A percentile compares a stretch with the other conserved stretches of the same genome.
Conservation (phyloP, 2,888 invertebrate species). For the Cotesia congregata region DNA sequence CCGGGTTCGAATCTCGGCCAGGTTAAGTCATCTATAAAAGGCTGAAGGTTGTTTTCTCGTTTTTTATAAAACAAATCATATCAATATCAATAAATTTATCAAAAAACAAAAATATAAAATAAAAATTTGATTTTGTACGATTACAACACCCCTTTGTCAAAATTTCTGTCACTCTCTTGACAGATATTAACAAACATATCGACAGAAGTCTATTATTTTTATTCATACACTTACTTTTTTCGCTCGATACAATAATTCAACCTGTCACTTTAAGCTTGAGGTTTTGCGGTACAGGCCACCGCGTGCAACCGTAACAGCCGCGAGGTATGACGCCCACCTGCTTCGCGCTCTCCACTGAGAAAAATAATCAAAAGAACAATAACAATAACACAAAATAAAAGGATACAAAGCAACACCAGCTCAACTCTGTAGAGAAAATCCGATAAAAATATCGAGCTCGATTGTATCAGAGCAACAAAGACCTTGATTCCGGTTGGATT, state of each 20-base stretch:
- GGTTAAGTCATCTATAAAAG: too few relatives aligned
- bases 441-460: neutral
- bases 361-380: neutral
- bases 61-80: too few relatives aligned
- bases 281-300: constrained; percentile 45
- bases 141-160: too few relatives aligned
- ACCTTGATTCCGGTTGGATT: neutral
- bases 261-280: constrained; percentile 36
- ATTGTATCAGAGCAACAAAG: neutral
- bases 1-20: too few relatives aligned
- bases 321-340: constrained; percentile 62
- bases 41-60: too few relatives aligned
- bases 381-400: constrained; percentile 4
- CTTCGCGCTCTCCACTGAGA: constrained; percentile 36
- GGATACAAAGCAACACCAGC: constrained; percentile 25
- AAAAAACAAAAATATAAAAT: too few relatives aligned
- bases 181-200: neutral
- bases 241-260: neutral
- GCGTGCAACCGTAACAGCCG: constrained; percentile 40
- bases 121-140: too few relatives aligned
- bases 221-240: constrained; percentile 3
- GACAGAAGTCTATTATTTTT: neutral
- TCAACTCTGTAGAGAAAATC: constrained; percentile 16
- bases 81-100: too few relatives aligned
- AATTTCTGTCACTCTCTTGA: too few relatives aligned